Evolutionary conservation across 2,888 invertebrate genomes (phyloP).

Genomic region (Pecten maximus): DNA sequence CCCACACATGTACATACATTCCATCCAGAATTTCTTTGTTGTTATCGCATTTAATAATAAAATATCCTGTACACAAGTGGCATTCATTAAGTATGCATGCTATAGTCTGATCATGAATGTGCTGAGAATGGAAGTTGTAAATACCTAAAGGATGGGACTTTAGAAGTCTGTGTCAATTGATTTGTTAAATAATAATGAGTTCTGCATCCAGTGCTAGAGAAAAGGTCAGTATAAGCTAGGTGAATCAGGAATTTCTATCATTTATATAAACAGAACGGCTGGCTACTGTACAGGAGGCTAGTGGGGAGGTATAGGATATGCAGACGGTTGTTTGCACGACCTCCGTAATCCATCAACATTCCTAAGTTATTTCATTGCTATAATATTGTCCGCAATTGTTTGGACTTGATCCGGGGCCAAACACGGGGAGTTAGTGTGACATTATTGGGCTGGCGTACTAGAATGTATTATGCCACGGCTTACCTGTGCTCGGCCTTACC

Average conservation of each 20-base stretch:
- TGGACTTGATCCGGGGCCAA: constrained; percentile 33
- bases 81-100: not conserved
- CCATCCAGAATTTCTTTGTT: not conserved
- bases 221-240: not conserved
- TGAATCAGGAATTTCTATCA: not conserved
- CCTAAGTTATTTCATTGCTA: constrained; percentile 23
- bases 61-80: not conserved
- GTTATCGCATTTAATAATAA: not conserved
- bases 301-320: not conserved
- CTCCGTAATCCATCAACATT: constrained; percentile 23
- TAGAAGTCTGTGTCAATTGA: not conserved
- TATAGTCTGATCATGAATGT: not conserved
- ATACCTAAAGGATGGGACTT: not conserved
- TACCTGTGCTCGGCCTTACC: constrained; percentile 28
- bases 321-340: constrained; percentile 19
- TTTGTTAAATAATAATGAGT: not conserved
- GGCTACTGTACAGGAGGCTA: not conserved
- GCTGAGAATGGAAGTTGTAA: not conserved
- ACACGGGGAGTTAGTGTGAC: constrained; percentile 18
- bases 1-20: not conserved
- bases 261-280: not conserved
- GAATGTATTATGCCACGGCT: constrained; percentile 26
- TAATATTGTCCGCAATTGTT: constrained; percentile 23
- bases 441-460: not conserved
- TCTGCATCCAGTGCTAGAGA: not conserved